These are phyloP conservation scores for Parauchenoglanis punctatus DNA, from an alignment of 2,797 vertebrate species.

Conservation along the genomic window DNA sequence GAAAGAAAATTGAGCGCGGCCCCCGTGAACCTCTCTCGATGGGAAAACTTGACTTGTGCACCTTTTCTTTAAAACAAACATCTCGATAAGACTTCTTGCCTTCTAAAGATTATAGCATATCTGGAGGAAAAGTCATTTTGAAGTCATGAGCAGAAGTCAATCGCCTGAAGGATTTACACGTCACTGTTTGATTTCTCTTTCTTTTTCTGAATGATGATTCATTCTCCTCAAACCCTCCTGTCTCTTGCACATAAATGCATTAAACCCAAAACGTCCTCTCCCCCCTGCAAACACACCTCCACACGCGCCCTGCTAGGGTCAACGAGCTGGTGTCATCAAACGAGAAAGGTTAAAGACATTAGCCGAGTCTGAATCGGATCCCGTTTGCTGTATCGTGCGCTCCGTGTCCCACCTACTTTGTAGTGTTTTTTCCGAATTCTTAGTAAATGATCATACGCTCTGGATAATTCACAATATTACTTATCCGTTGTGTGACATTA, in stretches of 20 bases:
- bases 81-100: background rate
- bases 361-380: background rate
- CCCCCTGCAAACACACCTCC: conserved; percentile 43
- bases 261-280: conserved; percentile 19
- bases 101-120: background rate
- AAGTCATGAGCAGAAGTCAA: background rate
- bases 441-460: background rate
- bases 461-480: background rate
- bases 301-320: background rate
- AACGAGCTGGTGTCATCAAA: background rate
- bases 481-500: background rate
- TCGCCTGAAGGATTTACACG: conserved; percentile 16
- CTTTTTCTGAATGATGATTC: conserved; percentile 42
- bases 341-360: background rate
- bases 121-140: background rate
- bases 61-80: conserved; percentile 19
- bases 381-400: background rate
- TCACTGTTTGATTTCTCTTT: conserved; percentile 30
- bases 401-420: background rate
- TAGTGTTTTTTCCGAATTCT: background rate
- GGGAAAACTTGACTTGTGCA: conserved; percentile 1
- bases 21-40: conserved; percentile 13
- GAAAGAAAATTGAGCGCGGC: conserved; percentile 17
- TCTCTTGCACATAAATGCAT: conserved; percentile 35
- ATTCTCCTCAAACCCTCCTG: conserved; percentile 43